Evolutionary conservation across 2,888 invertebrate genomes (phyloP).

Genomic region (Halocaridina rubra): DNA sequence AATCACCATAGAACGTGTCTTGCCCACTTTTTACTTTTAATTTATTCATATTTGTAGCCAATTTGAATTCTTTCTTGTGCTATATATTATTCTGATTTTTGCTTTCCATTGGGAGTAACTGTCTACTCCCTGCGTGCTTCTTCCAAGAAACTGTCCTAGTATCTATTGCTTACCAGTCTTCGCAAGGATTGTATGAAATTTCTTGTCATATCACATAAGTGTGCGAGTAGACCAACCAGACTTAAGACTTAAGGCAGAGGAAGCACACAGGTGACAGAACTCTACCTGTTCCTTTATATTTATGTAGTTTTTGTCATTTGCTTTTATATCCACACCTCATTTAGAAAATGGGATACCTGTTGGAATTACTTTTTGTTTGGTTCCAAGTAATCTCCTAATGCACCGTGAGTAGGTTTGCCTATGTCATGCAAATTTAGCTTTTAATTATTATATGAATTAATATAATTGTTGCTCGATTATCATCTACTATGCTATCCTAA

Average conservation of each 20-base stretch:
- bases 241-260: slow-evolving; percentile 21
- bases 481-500: not conserved
- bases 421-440: slow-evolving; percentile 38
- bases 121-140: slow-evolving; percentile 24
- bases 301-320: slow-evolving; percentile 14
- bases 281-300: slow-evolving; percentile 27
- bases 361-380: not conserved
- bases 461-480: not conserved
- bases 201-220: too few species aligned
- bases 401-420: slow-evolving; percentile 29
- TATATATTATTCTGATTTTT: slow-evolving; percentile 9
- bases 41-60: not conserved
- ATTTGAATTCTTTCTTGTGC: not conserved
- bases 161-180: too few species aligned
- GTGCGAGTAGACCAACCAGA: slow-evolving; percentile 52
- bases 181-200: too few species aligned
- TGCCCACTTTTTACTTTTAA: slow-evolving; percentile 2
- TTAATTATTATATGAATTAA: not conserved
- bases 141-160: slow-evolving; percentile 36
- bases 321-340: too few species aligned
- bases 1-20: slow-evolving; percentile 10
- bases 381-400: slow-evolving; percentile 23
- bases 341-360: not conserved
- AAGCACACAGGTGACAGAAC: slow-evolving; percentile 19
- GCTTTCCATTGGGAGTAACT: slow-evolving; percentile 23